Conservation (phyloP, 2,888 invertebrate genomes). For the Mythimna impura region DNA sequence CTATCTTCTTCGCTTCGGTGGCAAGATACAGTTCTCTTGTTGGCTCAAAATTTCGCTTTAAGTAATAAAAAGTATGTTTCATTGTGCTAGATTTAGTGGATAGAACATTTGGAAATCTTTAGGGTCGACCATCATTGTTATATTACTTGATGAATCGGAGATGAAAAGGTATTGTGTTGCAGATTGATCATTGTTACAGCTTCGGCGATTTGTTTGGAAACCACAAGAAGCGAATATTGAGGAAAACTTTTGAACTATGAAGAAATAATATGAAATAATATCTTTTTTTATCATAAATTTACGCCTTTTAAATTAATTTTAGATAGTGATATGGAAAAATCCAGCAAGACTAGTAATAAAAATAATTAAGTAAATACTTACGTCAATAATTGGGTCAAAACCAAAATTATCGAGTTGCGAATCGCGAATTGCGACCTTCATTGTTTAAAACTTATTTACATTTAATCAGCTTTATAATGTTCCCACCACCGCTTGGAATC, state of each 20-base stretch:
- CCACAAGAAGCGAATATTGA: conserved; percentile 1
- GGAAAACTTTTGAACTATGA: background rate
- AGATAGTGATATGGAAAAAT: conserved; percentile 17
- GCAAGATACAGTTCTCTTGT: background rate
- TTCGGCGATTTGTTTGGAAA: conserved; percentile 5
- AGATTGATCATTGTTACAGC: conserved; percentile 23
- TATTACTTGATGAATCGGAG: background rate
- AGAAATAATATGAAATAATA: background rate
- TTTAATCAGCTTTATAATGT: background rate
- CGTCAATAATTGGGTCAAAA: conserved; percentile 44
- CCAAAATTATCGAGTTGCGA: conserved; percentile 34
- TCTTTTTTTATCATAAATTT: background rate
- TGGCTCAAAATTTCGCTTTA: background rate
- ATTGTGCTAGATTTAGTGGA: background rate
- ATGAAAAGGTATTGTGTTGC: conserved; percentile 20
- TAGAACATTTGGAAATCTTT: conserved; percentile 14
- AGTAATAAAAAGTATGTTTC: background rate
- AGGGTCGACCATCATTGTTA: background rate
- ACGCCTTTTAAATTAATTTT: background rate
- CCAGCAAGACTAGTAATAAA: conserved; percentile 8
- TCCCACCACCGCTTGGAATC: too few species aligned
- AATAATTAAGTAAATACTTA: conserved; percentile 14
- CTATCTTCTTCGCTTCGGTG: background rate
- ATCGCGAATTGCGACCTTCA: conserved; percentile 20
- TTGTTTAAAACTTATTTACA: conserved; percentile 18